phyloP scores from a whole-genome alignment of 2,888 invertebrate species.

The Smittia sp. region DNA sequence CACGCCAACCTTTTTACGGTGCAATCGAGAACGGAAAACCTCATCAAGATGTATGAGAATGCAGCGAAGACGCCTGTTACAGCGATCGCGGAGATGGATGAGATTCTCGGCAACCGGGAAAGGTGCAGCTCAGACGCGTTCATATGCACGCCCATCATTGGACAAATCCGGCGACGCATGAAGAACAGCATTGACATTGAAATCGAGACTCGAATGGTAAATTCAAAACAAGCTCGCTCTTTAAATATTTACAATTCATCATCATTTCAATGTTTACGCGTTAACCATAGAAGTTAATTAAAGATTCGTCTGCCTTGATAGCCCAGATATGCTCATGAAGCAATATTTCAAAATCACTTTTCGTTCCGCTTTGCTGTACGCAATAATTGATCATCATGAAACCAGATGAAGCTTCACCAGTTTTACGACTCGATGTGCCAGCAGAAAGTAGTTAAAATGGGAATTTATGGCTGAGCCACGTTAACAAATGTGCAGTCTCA shows the following conservation, averaged over 20 bases:
- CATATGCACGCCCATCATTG: slow-evolving; percentile 77
- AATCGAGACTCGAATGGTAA: slow-evolving; percentile 85
- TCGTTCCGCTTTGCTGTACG: background rate
- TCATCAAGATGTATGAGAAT: slow-evolving; percentile 74
- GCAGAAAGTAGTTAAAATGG: background rate
- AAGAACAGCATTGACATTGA: slow-evolving; percentile 72
- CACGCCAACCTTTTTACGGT: slow-evolving; percentile 72
- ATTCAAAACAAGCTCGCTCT: slow-evolving; percentile 49
- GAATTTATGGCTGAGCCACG: slow-evolving; percentile 1
- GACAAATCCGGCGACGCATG: slow-evolving; percentile 66
- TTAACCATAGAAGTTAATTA: slow-evolving; percentile 20
- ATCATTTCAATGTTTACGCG: background rate
- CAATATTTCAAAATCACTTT: slow-evolving; percentile 9
- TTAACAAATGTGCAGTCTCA: background rate
- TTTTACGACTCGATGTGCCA: background rate
- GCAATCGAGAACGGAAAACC: slow-evolving; percentile 69
- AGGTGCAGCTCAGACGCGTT: slow-evolving; percentile 68
- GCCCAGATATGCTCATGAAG: slow-evolving; percentile 14
- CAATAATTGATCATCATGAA: slow-evolving; percentile 22
- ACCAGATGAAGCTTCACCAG: slow-evolving; percentile 11
- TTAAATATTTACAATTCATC: slow-evolving; percentile 6
- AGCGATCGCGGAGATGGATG: slow-evolving; percentile 65
- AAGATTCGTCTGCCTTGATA: slow-evolving; percentile 36
- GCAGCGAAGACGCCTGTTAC: slow-evolving; percentile 66
- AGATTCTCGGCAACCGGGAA: slow-evolving; percentile 62